Evolutionary conservation across 2,797 vertebrate species (phyloP), one percentile per base, ranked within the genome.

Genomic region (Anolis apletophallus): DNA sequence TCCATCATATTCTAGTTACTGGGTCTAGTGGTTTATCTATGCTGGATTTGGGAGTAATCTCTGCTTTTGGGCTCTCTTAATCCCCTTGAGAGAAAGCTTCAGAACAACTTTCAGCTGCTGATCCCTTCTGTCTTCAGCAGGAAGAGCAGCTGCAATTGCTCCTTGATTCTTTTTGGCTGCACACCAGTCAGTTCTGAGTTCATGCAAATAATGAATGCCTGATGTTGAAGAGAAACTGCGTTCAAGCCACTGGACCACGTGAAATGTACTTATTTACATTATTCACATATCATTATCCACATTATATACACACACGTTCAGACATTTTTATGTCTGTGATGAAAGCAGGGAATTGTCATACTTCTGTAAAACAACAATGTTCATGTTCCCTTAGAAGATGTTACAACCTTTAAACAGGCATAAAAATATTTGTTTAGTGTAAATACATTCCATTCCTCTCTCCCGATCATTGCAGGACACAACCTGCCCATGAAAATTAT

Each of bases 231-330:
- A 83, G 29, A 81, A 71, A 46, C 40, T 12, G 13, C 72, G 75
- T 36, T 72, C 23, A 73, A 54, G 68, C n/a, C 77, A 78, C 34
- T 79, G 68, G 55, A 55, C 40, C 23, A 19, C 54, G 72, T 72
- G 68, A 80, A 84, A 78, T 64, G 6, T 36, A 40, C 57, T 74
- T 87, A 83, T 87, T 83, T 87, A 87, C 68, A 83, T 26, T 73
- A 84, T 84, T 87, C 75, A 87, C 68, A 87, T 71, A 79, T 67
- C 16, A 57, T 67, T 79, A 73, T 87, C 86, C 86, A 83, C 75
- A 79, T 54, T 87, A 73, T 87, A 59, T 79, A 72, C 74, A 83
- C 36, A 40, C n/a, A 69, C 71, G 29, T 34, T 78, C 34, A 76
- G 7, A 57, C n/a, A 32, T 32, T 55, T 11, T 68, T 82, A 83